Evolutionary conservation across 2,888 invertebrate genomes (phyloP).

Genomic region (Synanthedon vespiformis): DNA sequence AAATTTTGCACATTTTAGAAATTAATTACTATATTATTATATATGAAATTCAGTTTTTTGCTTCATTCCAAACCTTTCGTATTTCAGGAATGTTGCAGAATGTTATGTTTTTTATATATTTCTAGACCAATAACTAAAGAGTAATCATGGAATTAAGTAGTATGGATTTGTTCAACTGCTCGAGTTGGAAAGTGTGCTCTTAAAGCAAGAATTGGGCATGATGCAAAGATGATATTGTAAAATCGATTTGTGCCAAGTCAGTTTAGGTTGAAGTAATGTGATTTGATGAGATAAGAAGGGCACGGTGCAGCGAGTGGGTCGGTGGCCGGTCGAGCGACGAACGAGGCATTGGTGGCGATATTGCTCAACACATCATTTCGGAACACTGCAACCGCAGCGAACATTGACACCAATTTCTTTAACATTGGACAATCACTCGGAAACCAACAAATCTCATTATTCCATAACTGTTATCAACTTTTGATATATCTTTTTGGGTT

Average conservation of each 20-base stretch:
- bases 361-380: constrained; percentile 65
- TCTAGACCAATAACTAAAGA: too few species aligned
- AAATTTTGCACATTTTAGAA: too few species aligned
- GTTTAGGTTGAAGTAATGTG: constrained; percentile 19
- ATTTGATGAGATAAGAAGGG: constrained; percentile 50
- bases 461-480: constrained; percentile 9
- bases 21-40: too few species aligned
- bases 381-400: constrained; percentile 67
- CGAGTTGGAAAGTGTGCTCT: not conserved
- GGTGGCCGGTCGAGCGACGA: constrained; percentile 21
- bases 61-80: too few species aligned
- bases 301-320: constrained; percentile 32
- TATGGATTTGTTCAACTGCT: too few species aligned
- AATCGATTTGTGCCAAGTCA: not conserved
- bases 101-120: too few species aligned
- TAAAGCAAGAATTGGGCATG: not conserved
- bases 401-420: constrained; percentile 65
- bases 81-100: too few species aligned
- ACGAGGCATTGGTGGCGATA: constrained; percentile 14
- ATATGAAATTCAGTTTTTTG: too few species aligned
- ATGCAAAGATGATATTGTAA: not conserved
- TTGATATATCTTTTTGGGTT: constrained; percentile 8
- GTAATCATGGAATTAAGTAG: too few species aligned
- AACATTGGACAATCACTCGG: constrained; percentile 42
- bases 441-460: constrained; percentile 27